Conservation (phyloP, 1,140 invertebrate species). For the Trichoplusia ni region DNA sequence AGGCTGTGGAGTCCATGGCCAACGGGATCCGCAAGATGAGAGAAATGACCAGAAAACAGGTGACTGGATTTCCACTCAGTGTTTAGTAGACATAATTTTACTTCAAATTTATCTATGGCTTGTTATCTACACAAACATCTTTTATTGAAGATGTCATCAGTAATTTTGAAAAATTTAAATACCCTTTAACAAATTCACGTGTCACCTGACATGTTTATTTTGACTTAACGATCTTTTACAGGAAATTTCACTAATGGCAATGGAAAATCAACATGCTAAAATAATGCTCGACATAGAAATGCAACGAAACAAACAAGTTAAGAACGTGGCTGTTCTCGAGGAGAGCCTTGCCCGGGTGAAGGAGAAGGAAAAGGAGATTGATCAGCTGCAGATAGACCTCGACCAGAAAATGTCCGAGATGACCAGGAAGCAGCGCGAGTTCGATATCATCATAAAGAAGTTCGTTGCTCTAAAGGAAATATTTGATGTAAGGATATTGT, state of each 20-base stretch:
- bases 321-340: constrained; percentile 66
- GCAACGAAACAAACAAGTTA: constrained; percentile 72
- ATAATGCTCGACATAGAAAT: constrained; percentile 84
- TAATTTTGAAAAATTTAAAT: too few relatives aligned
- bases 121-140: too few relatives aligned
- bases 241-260: constrained; percentile 83
- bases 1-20: constrained; percentile 81
- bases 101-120: too few relatives aligned
- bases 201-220: too few relatives aligned
- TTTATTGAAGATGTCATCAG: too few relatives aligned
- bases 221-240: constrained; percentile 32
- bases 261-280: constrained; percentile 85
- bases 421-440: constrained; percentile 81
- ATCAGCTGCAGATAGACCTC: constrained; percentile 79
- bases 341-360: constrained; percentile 67
- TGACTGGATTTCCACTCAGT: constrained; percentile 42
- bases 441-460: constrained; percentile 82
- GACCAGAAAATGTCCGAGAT: constrained; percentile 73
- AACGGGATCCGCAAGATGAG: constrained; percentile 76
- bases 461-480: constrained; percentile 80
- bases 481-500: constrained; percentile 65
- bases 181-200: too few relatives aligned
- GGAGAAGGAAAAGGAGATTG: constrained; percentile 73
- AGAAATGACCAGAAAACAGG: constrained; percentile 74
- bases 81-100: too few relatives aligned